Percentiles rank a stretch among this genome's conserved stretches.
Evolutionary conservation across 2,888 invertebrate species (phyloP).

Genomic region (Diploptera punctata): DNA sequence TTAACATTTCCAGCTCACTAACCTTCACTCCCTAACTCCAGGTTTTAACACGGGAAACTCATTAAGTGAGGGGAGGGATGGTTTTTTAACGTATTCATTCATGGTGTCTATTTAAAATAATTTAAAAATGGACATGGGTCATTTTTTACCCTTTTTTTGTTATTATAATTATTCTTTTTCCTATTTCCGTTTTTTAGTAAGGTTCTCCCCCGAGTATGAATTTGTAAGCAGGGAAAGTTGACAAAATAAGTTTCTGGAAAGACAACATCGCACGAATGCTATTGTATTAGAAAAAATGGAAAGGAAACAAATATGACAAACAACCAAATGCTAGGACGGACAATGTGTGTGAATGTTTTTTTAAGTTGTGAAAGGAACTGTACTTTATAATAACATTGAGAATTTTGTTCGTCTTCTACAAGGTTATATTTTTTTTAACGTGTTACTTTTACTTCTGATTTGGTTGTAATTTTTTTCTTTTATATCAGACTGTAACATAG

Average conservation of each 20-base stretch:
- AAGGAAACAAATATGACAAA: conserved; percentile 19
- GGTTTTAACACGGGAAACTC: conserved; percentile 38
- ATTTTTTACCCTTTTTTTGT: conserved; percentile 12
- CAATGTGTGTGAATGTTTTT: conserved; percentile 43
- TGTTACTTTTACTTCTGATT: conserved; percentile 32
- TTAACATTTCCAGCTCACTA: neutral
- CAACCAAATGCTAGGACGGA: conserved; percentile 37
- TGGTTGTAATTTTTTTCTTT: conserved; percentile 39
- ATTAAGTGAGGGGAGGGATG: conserved; percentile 33
- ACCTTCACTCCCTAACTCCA: conserved; percentile 40
- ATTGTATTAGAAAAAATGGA: conserved; percentile 15
- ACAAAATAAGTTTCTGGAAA: conserved; percentile 25
- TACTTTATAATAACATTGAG: conserved; percentile 42
- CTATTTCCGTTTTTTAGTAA: neutral
- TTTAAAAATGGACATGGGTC: conserved; percentile 30
- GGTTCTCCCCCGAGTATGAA: conserved; percentile 7
- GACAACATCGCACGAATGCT: conserved; percentile 28
- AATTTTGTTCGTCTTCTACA: conserved; percentile 38
- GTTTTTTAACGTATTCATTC: conserved; percentile 35
- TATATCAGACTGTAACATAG: conserved; percentile 42
- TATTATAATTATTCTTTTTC: too few relatives aligned
- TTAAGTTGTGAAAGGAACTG: conserved; percentile 42
- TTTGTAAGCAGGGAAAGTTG: conserved; percentile 33
- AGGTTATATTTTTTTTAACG: conserved; percentile 33
- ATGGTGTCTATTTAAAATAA: conserved; percentile 39